Evolutionary conservation across 2,797 vertebrate genomes (phyloP), one percentile per base, ranked within the genome.

Genomic region (Myotis myotis): DNA sequence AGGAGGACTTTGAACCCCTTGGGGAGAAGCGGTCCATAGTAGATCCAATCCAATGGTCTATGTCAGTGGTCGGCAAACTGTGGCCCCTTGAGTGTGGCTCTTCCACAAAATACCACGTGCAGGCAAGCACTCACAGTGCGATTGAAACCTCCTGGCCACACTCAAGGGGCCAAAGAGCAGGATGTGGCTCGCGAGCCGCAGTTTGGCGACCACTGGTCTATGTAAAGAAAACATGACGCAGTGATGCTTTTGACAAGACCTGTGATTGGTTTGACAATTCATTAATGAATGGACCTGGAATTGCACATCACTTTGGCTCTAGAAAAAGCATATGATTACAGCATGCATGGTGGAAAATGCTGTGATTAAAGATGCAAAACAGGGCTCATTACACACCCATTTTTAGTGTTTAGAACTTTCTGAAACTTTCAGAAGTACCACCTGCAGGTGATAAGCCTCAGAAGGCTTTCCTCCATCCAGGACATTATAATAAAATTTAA

Each of bases 311-410:
- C 92, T 96, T 93, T 79, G 76, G 91, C 92, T 91, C 91, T 81
- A 85, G 83, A 96, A 81, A 95, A 94, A 96, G 83, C 68, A 55
- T 83, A 25, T 85, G 93, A 95, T 94, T 96, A 89, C 53, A 94
- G 88, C 80, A 87, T 41, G 57, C 5, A 2, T 38, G 30, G 55
- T 78, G 88, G 92, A 74, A 96, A 97, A 95, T 89, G 86, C 95
- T 96, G n/a, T 90, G 71, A 96, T 93, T 96, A 97, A 91, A 96
- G 96, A 96, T 94, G 90, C 87, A 91, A 96, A 94, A 84, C 76
- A 85, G 86, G 60, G 88, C 47, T 97, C 75, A 71, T 94, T 89
- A 89, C 62, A 92, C 62, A 96, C 51, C 93, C 94, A 93, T 78
- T 95, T 95, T 92, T 72, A 81, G 88, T 89, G 79, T 88, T 91